Percentiles rank a stretch among this genome's conserved stretches.
Evolutionary conservation across 2,113 vertebrate genomes (phyloP).

Genomic region (Myanophis thanlyinensis): DNA sequence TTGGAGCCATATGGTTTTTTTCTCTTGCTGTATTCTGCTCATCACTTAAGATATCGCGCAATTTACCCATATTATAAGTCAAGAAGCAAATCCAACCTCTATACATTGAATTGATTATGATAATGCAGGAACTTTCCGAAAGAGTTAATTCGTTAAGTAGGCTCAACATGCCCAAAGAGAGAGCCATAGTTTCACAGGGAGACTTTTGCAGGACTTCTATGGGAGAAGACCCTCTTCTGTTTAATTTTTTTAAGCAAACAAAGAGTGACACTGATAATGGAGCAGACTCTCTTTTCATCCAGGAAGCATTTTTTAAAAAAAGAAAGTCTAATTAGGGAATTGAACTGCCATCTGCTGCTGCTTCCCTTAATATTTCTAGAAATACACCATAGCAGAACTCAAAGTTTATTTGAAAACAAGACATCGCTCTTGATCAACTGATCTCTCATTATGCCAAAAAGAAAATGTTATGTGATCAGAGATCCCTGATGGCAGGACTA

Average conservation of each 20-base stretch:
- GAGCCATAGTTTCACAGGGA: neutral
- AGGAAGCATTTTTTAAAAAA: neutral
- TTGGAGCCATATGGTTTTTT: neutral
- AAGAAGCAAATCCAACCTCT: neutral
- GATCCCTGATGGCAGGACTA: too few relatives aligned
- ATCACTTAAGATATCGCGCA: neutral
- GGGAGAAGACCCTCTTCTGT: neutral
- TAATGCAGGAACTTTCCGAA: neutral
- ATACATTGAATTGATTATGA: neutral
- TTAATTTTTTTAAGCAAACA: neutral
- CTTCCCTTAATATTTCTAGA: neutral
- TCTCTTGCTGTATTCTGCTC: neutral
- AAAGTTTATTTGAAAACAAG: neutral
- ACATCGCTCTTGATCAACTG: neutral
- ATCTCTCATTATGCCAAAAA: neutral
- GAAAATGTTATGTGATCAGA: neutral
- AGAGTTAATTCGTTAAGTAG: neutral
- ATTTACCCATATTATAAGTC: neutral
- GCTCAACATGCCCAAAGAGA: neutral
- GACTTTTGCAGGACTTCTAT: neutral
- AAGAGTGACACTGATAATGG: neutral
- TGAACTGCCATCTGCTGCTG: neutral
- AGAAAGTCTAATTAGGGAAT: neutral
- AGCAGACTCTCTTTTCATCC: neutral
- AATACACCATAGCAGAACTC: neutral